Percentiles rank a stretch among this genome's conserved stretches.
phyloP scores from a whole-genome alignment of 2,888 invertebrate species.

The Anticlea derivata region DNA sequence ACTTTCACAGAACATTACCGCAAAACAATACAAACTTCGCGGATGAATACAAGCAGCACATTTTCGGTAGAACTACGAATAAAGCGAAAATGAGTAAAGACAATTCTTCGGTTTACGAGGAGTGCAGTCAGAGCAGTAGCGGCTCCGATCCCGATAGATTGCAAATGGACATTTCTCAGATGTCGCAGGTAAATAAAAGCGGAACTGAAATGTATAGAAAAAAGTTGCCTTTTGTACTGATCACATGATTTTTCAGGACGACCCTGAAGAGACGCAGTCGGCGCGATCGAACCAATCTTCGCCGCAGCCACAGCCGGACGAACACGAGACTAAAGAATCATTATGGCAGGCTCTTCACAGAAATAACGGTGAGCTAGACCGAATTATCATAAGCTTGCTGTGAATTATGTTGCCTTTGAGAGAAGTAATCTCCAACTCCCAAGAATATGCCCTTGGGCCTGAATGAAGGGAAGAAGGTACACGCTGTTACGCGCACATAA shows the following conservation, averaged over 20 bases:
- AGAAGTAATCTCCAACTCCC: too few relatives aligned
- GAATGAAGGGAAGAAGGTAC: too few relatives aligned
- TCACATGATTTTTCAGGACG: constrained; percentile 56
- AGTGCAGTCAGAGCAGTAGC: constrained; percentile 87
- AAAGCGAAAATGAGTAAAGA: constrained; percentile 68
- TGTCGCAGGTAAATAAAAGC: constrained; percentile 68
- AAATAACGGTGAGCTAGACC: constrained; percentile 77
- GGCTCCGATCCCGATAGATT: constrained; percentile 90
- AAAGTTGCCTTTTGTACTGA: constrained; percentile 6
- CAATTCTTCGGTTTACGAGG: constrained; percentile 80
- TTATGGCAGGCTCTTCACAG: constrained; percentile 81
- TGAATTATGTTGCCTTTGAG: too few relatives aligned
- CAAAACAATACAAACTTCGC: constrained; percentile 59
- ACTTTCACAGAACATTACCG: constrained; percentile 52
- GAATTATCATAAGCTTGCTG: neutral
- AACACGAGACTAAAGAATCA: constrained; percentile 79
- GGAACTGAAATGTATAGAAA: constrained; percentile 8
- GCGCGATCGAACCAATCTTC: constrained; percentile 76
- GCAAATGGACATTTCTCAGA: constrained; percentile 87
- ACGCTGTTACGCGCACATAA: too few relatives aligned
- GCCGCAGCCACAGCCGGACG: constrained; percentile 68
- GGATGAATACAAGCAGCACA: constrained; percentile 71
- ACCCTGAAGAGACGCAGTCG: constrained; percentile 78
- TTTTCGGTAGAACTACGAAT: constrained; percentile 54
- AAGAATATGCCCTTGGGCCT: too few relatives aligned